These are phyloP conservation scores for Cetonia aurata DNA, from an alignment of 2,888 invertebrate genomes.

Conservation along the genomic window DNA sequence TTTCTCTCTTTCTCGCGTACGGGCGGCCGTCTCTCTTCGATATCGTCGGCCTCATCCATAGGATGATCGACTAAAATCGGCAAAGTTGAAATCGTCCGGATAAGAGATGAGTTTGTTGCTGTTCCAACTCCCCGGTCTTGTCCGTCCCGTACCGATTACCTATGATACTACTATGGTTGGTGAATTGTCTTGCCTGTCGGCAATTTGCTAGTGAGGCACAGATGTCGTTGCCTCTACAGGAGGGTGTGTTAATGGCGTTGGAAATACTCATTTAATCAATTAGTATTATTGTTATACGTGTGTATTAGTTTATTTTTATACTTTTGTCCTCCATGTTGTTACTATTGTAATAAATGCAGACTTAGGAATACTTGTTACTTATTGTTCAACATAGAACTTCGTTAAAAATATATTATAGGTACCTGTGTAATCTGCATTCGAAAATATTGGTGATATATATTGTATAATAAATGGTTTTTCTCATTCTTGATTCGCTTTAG, in stretches of 20 bases:
- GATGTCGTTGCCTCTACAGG: slow-evolving; percentile 47
- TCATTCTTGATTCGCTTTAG: too few species aligned
- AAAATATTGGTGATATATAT: too few species aligned
- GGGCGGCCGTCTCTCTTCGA: slow-evolving; percentile 5
- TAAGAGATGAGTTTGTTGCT: slow-evolving; percentile 38
- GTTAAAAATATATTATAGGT: too few species aligned
- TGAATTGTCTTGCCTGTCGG: slow-evolving; percentile 41
- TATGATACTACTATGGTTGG: slow-evolving; percentile 52
- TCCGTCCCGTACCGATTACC: slow-evolving; percentile 57
- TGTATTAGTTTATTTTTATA: too few species aligned
- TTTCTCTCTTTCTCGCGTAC: slow-evolving; percentile 11
- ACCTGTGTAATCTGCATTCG: too few species aligned
- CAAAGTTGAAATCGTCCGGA: slow-evolving; percentile 13
- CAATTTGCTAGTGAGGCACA: slow-evolving; percentile 54
- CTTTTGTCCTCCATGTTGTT: too few species aligned
- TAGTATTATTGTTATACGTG: not conserved
- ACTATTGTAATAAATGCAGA: too few species aligned
- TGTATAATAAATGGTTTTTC: too few species aligned
- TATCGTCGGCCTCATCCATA: not conserved
- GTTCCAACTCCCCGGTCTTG: slow-evolving; percentile 43
- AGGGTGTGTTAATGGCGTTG: not conserved
- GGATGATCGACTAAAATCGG: slow-evolving; percentile 8
- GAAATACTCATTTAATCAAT: not conserved
- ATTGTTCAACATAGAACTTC: too few species aligned
- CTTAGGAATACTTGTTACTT: too few species aligned